Percentiles rank a stretch among this genome's conserved stretches.
Evolutionary conservation across 2,797 vertebrate species (phyloP).

Genomic region (Enteromius radiatus): DNA sequence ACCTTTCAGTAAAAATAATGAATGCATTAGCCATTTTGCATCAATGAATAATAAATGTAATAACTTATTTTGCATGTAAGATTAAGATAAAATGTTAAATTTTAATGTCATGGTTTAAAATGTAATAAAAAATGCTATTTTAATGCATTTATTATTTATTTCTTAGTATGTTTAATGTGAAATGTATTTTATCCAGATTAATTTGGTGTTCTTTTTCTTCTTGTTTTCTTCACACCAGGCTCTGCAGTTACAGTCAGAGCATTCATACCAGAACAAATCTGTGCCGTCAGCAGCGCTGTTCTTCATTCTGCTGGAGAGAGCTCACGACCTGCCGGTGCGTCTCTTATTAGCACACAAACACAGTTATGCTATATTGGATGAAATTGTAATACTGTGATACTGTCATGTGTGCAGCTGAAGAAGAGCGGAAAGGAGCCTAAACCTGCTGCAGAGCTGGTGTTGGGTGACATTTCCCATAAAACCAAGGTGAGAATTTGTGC

Average conservation of each 20-base stretch:
- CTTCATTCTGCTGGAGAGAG: conserved; percentile 85
- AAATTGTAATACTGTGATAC: background rate
- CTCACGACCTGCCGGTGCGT: conserved; percentile 83
- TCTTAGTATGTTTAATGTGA: background rate
- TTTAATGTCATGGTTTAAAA: background rate
- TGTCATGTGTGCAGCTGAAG: conserved; percentile 75
- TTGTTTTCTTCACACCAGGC: conserved; percentile 71
- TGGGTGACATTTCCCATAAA: conserved; percentile 78
- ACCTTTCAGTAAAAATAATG: background rate
- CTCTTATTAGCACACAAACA: background rate
- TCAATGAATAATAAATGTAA: background rate
- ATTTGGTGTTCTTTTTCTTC: background rate
- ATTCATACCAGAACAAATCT: conserved; percentile 81
- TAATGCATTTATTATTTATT: background rate
- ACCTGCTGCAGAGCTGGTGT: conserved; percentile 77
- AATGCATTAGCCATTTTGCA: background rate
- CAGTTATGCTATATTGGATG: background rate
- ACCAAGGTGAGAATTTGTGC: conserved; percentile 78
- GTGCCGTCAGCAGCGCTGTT: conserved; percentile 84
- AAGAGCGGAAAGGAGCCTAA: conserved; percentile 87
- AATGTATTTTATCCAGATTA: background rate
- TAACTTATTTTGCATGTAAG: background rate
- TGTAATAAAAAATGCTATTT: background rate
- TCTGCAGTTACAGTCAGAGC: conserved; percentile 80
- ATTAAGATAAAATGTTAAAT: background rate